Evolutionary conservation across 92 coral and sea anemone genomes (phyloP), one percentile per base, ranked within the genome.

Genomic region (Parazoanthus swiftii): DNA sequence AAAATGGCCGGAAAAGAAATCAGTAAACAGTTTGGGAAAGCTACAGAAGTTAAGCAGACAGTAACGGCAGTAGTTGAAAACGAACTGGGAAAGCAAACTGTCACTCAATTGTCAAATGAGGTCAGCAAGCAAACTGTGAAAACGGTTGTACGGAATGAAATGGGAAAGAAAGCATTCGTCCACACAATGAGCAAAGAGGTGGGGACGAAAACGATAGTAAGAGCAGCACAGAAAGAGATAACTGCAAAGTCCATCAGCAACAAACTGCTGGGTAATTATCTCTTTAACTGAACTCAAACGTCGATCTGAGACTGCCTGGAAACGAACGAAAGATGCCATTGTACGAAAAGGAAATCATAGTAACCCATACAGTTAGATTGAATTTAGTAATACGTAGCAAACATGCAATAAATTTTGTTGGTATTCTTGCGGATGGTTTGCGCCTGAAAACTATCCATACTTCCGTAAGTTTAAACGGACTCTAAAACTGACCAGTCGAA

Each of bases 201-300:
- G 35, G 85, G 85, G 26, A 35, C 48, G 11, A 58, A 80, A 80
- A 80, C 73, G 20, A 59, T 56, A 11, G 39, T 1, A 54, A 80
- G 56, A 20, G 84, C 8, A 33, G 46, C 71, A 56, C 85, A 56
- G 85, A 35, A 10, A 3, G 85, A 54, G 51, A 8, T 56, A 33
- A 29, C 48, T 33, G 71, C 72, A 1, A 56, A 80, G 26, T 80
- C 72, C n/a, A 37, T 80, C 48, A 26, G 48, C 72, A 18, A 29
- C 7, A 58, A 58, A 33, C 2, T 80, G 3, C 8, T 66, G 63
- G 54, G 71, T 14, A 79, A 88, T 26, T 21, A 16, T 63, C 29
- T 78, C 33, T 79, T 79, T 14, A 79, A 79, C 23, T 79, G 63
- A 79, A 50, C 63, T 75, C n/a, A n/a, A n/a, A n/a, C n/a, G n/a